These are phyloP conservation scores for Frankliniella fusca DNA, from an alignment of 2,888 invertebrate species.

Conservation along the genomic window DNA sequence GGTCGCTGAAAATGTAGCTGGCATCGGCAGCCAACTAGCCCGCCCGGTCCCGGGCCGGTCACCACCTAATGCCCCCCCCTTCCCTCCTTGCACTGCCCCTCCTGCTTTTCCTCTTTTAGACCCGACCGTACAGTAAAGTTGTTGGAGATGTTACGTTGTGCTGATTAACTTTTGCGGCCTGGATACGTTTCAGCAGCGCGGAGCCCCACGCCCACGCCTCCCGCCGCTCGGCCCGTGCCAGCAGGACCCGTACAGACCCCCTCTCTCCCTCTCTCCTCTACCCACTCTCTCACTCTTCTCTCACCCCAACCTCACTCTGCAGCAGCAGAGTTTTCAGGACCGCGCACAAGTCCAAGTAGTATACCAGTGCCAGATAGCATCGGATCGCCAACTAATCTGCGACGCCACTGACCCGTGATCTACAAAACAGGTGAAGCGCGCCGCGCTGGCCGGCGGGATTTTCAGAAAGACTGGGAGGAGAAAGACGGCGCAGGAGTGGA, in stretches of 20 bases:
- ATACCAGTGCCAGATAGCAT: too few relatives aligned
- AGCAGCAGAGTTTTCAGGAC: too few relatives aligned
- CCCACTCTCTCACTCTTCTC: too few relatives aligned
- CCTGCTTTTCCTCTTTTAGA: background rate
- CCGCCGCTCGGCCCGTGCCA: background rate
- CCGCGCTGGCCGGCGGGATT: background rate
- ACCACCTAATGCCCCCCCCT: background rate
- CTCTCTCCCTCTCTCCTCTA: too few relatives aligned
- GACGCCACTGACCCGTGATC: too few relatives aligned
- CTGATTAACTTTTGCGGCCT: slow-evolving; percentile 24
- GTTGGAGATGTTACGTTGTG: slow-evolving; percentile 21
- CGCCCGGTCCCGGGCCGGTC: background rate
- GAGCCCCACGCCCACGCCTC: background rate
- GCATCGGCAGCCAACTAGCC: background rate
- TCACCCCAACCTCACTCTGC: background rate
- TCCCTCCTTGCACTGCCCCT: background rate
- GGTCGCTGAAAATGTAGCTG: too few relatives aligned
- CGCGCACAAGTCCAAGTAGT: too few relatives aligned
- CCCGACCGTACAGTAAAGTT: slow-evolving; percentile 5
- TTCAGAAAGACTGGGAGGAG: background rate
- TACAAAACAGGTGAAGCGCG: background rate
- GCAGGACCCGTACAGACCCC: background rate
- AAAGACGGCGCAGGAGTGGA: background rate
- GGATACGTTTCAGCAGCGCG: slow-evolving; percentile 12
- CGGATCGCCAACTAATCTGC: background rate